These are phyloP conservation scores for Cylindroiulus punctatus DNA, from an alignment of 2,888 invertebrate genomes.

Conservation along the genomic window DNA sequence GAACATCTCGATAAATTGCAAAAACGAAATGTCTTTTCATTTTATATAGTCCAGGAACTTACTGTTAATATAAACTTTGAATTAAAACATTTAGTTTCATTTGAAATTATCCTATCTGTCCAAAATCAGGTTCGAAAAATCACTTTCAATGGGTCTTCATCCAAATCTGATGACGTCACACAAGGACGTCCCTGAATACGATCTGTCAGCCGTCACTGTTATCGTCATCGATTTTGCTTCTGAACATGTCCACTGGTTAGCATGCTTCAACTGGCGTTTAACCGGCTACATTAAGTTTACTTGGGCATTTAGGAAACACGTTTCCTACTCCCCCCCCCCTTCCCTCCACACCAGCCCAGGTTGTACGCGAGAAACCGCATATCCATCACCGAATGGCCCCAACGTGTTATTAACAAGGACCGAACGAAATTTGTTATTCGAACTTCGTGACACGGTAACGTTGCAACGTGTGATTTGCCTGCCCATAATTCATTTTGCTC, in stretches of 20 bases:
- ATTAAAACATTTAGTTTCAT: too few species aligned
- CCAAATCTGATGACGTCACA: too few species aligned
- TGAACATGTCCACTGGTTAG: neutral
- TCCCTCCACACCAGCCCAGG: neutral
- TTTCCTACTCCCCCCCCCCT: neutral
- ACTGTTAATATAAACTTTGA: too few species aligned
- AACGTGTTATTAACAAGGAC: slow-evolving; percentile 3
- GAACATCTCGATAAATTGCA: too few species aligned
- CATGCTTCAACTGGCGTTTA: neutral
- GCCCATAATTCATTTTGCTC: slow-evolving; percentile 40
- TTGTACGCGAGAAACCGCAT: slow-evolving; percentile 11
- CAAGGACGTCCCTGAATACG: neutral
- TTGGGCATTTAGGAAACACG: neutral
- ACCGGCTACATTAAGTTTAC: neutral
- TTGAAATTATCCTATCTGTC: too few species aligned
- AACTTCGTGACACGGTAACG: slow-evolving; percentile 20
- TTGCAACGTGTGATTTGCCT: slow-evolving; percentile 20
- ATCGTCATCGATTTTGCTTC: neutral
- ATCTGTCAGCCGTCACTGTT: too few species aligned
- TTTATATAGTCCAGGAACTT: too few species aligned
- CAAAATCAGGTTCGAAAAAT: too few species aligned
- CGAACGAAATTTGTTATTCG: neutral
- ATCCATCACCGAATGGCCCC: slow-evolving; percentile 17
- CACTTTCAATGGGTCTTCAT: too few species aligned
- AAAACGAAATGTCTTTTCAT: too few species aligned